phyloP scores from a whole-genome alignment of 2,113 vertebrate genomes.

The Danionella cerebrum region DNA sequence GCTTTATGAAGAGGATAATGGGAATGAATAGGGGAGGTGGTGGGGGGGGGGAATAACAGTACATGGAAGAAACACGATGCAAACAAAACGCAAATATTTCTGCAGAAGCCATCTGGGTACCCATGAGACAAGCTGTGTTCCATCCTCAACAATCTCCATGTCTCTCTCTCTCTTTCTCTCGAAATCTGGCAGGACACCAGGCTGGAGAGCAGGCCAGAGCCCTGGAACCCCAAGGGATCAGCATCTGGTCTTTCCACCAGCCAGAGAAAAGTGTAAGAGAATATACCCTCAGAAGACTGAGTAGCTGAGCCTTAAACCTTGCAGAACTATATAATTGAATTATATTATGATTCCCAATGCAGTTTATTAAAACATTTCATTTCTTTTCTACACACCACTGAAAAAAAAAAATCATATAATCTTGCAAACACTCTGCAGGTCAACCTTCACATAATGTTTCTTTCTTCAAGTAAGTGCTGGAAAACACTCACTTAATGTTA shows the following conservation, averaged over 20 bases:
- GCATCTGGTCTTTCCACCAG: constrained; percentile 19
- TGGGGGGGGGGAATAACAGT: neutral
- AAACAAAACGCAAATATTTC: neutral
- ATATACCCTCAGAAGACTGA: neutral
- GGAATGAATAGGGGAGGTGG: too few species aligned
- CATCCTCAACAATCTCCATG: neutral
- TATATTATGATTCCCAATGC: too few species aligned
- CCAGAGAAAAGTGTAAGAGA: constrained; percentile 14
- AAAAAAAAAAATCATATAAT: too few species aligned
- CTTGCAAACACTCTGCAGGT: too few species aligned
- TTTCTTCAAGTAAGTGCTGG: too few species aligned
- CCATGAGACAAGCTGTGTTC: constrained; percentile 26
- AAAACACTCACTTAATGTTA: too few species aligned
- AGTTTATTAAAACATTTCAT: too few species aligned
- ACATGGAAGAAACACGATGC: neutral
- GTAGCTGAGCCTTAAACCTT: too few species aligned
- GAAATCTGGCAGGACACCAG: constrained; percentile 12
- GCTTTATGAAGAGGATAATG: neutral
- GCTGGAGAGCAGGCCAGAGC: constrained; percentile 1
- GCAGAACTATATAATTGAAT: too few species aligned
- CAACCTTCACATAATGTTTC: too few species aligned
- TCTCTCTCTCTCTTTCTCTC: too few species aligned
- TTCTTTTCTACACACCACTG: too few species aligned
- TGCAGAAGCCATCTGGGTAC: constrained; percentile 28
- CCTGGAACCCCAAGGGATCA: constrained; percentile 10